Conservation (phyloP, 2,888 invertebrate species). For the Sphecodes monilicornis region DNA sequence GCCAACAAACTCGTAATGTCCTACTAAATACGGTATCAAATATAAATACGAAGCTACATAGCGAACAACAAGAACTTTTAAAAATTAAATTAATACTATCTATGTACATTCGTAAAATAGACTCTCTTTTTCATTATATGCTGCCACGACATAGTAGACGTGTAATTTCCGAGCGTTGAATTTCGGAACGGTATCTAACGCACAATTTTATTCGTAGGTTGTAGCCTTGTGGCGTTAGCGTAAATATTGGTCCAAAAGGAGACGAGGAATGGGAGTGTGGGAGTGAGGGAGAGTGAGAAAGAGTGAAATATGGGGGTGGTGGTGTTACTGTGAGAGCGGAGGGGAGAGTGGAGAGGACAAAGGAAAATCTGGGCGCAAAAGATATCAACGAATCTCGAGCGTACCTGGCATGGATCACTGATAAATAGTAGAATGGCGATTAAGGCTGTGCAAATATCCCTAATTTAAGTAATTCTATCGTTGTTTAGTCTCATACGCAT, state of each 20-base stretch:
- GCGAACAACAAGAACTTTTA: conserved; percentile 51
- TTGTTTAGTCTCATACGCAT: neutral
- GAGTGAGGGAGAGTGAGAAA: neutral
- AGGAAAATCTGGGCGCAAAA: neutral
- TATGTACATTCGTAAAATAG: conserved; percentile 47
- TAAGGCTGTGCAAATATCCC: conserved; percentile 1
- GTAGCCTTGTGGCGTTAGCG: conserved; percentile 8
- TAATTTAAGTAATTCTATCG: conserved; percentile 19
- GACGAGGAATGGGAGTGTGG: neutral
- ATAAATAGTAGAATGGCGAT: conserved; percentile 10
- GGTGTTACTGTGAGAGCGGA: neutral
- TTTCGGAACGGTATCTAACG: conserved; percentile 9
- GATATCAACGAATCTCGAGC: neutral
- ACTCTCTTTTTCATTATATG: conserved; percentile 17
- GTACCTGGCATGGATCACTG: neutral
- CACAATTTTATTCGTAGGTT: conserved; percentile 11
- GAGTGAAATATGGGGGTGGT: neutral
- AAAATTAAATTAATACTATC: conserved; percentile 48
- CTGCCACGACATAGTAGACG: conserved; percentile 5
- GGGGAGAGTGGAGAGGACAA: neutral
- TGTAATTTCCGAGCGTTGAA: neutral
- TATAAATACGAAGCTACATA: conserved; percentile 57
- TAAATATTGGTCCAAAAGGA: conserved; percentile 39
- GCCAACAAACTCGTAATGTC: conserved; percentile 15
- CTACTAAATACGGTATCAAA: conserved; percentile 32